Base-by-base conservation (phyloP, 2,113 vertebrate species). In the Anas platyrhynchos region DNA sequence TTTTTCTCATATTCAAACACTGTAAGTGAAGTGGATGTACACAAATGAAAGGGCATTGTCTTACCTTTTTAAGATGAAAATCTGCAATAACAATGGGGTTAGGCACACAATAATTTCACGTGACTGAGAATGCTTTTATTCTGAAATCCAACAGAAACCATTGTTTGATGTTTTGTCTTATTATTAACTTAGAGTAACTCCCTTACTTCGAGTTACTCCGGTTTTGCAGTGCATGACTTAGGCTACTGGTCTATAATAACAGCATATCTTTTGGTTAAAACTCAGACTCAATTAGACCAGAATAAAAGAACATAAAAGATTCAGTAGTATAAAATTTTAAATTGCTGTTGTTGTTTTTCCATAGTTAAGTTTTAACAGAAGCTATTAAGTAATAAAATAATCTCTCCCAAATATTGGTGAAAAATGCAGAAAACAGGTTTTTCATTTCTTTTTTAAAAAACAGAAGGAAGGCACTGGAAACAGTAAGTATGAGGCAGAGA, bases 81-180 rank as follows among this genome's bases (percentile, higher is more conserved):
- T 58, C 83, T 93, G 86, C 71, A 92, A 66, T 59, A 89, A 86
- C 38, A 74, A 76, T 38, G 41, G 43, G 58, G 36, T 93, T 86
- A 94, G 62, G 74, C 32, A 88, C 16, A 73, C n/a, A 86, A 48
- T 55, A 68, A 36, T 65, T 89, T 80, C 50, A 74, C 1, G 1
- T 26, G 82, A 29, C 67, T 91, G 58, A 91, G 56, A 83, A 63
- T 27, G 65, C 46, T 76, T 77, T 84, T 85, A 65, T 11, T 94
- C 32, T 74, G 71, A 95, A 88, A 89, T 55, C 32, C 21, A 71
- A 44, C 14, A 62, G 36, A 62, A 32, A 59, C 36, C 31, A 13
- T 22, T 34, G 26, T 67, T 52, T 80, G 72, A 72, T 56, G 31
- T 27, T 65, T 67, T 56, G 32, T 46, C 44, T 63, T 44, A 67